phyloP scores from a whole-genome alignment of 2,888 invertebrate species.

The Caenorhabditis afra region DNA sequence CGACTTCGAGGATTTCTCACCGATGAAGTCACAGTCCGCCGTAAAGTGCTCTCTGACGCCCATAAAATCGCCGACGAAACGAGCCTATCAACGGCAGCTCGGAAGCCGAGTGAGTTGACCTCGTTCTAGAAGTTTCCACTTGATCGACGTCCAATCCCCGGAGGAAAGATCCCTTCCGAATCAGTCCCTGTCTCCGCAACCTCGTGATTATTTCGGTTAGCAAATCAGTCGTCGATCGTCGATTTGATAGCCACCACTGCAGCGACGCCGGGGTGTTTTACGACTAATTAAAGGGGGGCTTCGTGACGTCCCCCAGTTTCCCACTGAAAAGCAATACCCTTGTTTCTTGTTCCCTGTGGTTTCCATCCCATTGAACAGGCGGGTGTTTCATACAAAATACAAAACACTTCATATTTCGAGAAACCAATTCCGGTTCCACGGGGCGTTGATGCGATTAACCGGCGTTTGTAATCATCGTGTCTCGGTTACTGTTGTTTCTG shows the following conservation, averaged over 20 bases:
- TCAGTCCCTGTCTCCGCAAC: slow-evolving; percentile 3
- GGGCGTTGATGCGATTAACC: slow-evolving; percentile 45
- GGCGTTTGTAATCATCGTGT: slow-evolving; percentile 19
- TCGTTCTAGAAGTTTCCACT: neutral
- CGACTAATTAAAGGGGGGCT: slow-evolving; percentile 40
- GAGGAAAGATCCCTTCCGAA: neutral
- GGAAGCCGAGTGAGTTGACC: slow-evolving; percentile 14
- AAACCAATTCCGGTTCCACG: slow-evolving; percentile 45
- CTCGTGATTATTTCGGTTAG: slow-evolving; percentile 10
- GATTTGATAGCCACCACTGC: slow-evolving; percentile 45
- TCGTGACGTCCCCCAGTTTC: slow-evolving; percentile 7
- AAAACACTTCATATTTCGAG: slow-evolving; percentile 41
- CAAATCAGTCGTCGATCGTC: slow-evolving; percentile 20
- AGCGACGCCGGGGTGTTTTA: slow-evolving; percentile 33
- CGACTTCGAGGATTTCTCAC: slow-evolving; percentile 39
- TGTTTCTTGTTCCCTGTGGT: slow-evolving; percentile 9
- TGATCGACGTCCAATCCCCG: neutral
- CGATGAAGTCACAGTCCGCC: slow-evolving; percentile 25
- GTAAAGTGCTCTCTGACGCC: slow-evolving; percentile 32
- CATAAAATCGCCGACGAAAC: slow-evolving; percentile 55
- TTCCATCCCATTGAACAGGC: slow-evolving; percentile 31
- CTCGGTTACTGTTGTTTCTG: slow-evolving; percentile 8
- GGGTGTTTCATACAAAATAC: slow-evolving; percentile 22
- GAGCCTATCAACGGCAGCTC: slow-evolving; percentile 30
- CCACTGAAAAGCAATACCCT: neutral